phyloP scores from a whole-genome alignment of 2,888 invertebrate genomes.

The Amphimallon solstitiale region DNA sequence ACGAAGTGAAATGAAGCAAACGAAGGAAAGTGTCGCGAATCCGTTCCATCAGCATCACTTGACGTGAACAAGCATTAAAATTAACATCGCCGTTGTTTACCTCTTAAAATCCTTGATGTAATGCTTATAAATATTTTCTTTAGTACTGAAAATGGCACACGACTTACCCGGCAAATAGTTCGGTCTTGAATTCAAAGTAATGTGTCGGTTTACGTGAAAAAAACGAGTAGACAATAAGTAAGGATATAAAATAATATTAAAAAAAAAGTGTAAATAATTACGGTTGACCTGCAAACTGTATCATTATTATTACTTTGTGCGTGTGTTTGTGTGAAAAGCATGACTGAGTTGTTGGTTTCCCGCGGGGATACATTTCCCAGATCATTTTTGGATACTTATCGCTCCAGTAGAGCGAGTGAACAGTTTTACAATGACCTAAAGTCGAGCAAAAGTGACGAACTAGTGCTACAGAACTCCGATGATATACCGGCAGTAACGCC shows the following conservation, averaged over 20 bases:
- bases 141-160: conserved; percentile 5
- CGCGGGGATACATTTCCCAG: conserved; percentile 64
- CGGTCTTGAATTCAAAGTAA: no score
- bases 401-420: conserved; percentile 56
- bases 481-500: conserved; percentile 56
- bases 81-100: background rate
- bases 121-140: conserved; percentile 37
- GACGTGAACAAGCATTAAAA: background rate
- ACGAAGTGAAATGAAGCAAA: conserved; percentile 23
- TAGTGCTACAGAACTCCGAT: conserved; percentile 64
- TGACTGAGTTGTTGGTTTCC: conserved; percentile 62
- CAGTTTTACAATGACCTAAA: conserved; percentile 63
- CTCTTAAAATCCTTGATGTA: conserved; percentile 29
- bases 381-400: conserved; percentile 61
- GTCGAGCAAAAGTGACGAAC: conserved; percentile 66
- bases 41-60: conserved; percentile 6
- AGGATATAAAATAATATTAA: no score
- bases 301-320: background rate
- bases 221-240: no score
- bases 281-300: background rate
- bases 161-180: background rate
- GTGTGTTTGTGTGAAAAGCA: conserved; percentile 44
- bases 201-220: no score
- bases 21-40: conserved; percentile 18
- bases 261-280: background rate